Conservation (phyloP, 2,113 vertebrate species). For the Gobius niger region DNA sequence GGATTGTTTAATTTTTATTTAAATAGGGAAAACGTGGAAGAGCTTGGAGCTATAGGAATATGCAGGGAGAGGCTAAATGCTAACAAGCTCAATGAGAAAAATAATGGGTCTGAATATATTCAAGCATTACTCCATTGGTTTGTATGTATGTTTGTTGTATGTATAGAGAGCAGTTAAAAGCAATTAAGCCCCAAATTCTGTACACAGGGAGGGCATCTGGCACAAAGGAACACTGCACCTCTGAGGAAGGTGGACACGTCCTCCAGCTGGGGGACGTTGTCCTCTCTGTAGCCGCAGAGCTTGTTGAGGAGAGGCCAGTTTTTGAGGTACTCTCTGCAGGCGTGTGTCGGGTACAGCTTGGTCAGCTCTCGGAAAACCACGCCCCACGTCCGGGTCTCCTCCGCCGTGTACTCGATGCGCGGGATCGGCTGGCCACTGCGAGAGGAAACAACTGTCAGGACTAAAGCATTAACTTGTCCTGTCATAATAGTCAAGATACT, state of each 20-base stretch:
- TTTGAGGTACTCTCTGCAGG: conserved; percentile 92
- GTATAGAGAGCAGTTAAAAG: too few species aligned
- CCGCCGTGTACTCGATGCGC: conserved; percentile 86
- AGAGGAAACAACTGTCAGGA: not conserved
- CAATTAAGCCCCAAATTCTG: too few species aligned
- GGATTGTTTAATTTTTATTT: too few species aligned
- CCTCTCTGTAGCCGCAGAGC: conserved; percentile 91
- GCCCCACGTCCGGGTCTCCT: conserved; percentile 94
- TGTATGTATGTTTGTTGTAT: too few species aligned
- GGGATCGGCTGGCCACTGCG: conserved; percentile 92
- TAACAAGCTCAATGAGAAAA: too few species aligned
- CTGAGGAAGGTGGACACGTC: conserved; percentile 91
- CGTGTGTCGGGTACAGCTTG: conserved; percentile 95
- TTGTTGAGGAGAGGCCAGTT: conserved; percentile 92
- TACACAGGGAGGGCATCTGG: not conserved
- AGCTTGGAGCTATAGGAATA: too few species aligned
- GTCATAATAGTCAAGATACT: conserved; percentile 41
- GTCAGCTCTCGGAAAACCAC: conserved; percentile 92
- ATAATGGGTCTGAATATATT: too few species aligned
- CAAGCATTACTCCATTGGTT: too few species aligned
- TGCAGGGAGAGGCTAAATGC: too few species aligned
- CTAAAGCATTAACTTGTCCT: too few species aligned
- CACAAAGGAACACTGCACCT: conserved; percentile 72
- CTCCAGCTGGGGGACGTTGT: conserved; percentile 95
- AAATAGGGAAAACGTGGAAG: too few species aligned